Conservation (phyloP, 1,140 invertebrate genomes). For the Dendrolimus kikuchii region DNA sequence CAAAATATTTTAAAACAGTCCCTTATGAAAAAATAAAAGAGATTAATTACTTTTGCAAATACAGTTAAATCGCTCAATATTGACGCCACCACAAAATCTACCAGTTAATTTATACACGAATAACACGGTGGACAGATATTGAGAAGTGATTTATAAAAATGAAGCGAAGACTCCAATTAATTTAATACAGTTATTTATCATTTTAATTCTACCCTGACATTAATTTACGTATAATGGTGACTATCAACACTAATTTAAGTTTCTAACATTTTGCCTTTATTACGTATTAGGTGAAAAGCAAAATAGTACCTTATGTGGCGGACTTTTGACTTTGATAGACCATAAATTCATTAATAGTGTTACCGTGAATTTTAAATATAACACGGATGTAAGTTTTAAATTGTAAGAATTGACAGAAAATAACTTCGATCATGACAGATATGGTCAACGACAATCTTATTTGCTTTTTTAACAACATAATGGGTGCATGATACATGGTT, state of each 20-base stretch:
- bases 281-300: constrained; percentile 36
- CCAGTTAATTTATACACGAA: constrained; percentile 28
- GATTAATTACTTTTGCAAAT: too few relatives aligned
- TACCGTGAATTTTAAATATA: too few relatives aligned
- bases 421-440: too few relatives aligned
- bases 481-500: too few relatives aligned
- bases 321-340: constrained; percentile 3
- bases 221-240: constrained; percentile 74
- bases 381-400: too few relatives aligned
- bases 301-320: constrained; percentile 4
- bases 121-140: constrained; percentile 59
- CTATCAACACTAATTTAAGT: constrained; percentile 61
- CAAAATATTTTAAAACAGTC: too few relatives aligned
- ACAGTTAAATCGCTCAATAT: too few relatives aligned
- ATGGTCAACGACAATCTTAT: too few relatives aligned
- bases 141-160: constrained; percentile 53
- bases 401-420: too few relatives aligned
- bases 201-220: constrained; percentile 72
- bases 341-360: neutral
- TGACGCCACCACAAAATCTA: constrained; percentile 11
- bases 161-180: constrained; percentile 45
- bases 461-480: too few relatives aligned
- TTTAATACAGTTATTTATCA: constrained; percentile 53
- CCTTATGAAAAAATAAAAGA: too few relatives aligned
- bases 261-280: constrained; percentile 51